Evolutionary conservation across 2,113 vertebrate genomes (phyloP).

Genomic region (Ranitomeya imitator): DNA sequence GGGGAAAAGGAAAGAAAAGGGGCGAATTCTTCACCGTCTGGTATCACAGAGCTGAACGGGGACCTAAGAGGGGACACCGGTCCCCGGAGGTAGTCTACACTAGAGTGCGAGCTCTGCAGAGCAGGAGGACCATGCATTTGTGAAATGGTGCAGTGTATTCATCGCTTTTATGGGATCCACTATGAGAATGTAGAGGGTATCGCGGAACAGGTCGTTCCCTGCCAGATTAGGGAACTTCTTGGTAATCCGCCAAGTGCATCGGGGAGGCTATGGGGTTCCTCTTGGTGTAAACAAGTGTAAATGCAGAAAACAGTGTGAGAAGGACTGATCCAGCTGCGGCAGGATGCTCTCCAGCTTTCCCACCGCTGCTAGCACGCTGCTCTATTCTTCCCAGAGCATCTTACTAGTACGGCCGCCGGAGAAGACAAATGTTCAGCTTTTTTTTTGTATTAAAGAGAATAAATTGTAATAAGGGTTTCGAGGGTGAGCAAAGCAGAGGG

Average conservation of each 20-base stretch:
- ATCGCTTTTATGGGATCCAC: not conserved
- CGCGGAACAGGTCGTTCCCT: not conserved
- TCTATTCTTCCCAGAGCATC: not conserved
- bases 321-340: conserved; percentile 8
- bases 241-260: conserved; percentile 20
- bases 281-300: conserved; percentile 29
- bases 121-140: not conserved
- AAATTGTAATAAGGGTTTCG: not conserved
- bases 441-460: conserved; percentile 20
- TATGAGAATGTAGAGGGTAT: not conserved
- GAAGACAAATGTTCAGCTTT: conserved; percentile 16
- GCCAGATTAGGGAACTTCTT: conserved; percentile 26
- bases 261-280: not conserved
- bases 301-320: conserved; percentile 2
- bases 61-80: not conserved
- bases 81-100: not conserved
- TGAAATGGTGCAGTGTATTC: conserved; percentile 30
- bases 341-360: conserved; percentile 19
- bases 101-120: conserved; percentile 52
- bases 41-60: no score
- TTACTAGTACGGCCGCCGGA: not conserved
- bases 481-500: conserved; percentile 7
- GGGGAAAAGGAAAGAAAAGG: not conserved
- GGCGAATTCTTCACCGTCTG: not conserved
- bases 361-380: conserved; percentile 37